Evolutionary conservation across 2,113 vertebrate genomes (phyloP).

Genomic region (Peromyscus polionotus): DNA sequence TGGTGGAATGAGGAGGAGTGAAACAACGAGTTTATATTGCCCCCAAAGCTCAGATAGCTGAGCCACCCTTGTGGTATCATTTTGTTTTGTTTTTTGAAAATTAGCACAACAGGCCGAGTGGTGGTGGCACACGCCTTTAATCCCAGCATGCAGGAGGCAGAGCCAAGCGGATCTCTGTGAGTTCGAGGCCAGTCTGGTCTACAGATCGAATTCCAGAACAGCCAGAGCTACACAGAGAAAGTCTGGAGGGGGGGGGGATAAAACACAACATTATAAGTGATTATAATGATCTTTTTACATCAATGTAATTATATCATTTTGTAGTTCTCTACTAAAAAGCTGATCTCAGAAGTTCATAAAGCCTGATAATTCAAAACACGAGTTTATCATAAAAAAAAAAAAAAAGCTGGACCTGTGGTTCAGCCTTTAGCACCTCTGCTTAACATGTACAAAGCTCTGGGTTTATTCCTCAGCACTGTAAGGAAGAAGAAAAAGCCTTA

Average conservation of each 20-base stretch:
- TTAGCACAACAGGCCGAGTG: background rate
- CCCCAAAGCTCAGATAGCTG: background rate
- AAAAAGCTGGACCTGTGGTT: background rate
- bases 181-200: background rate
- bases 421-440: background rate
- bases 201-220: background rate
- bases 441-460: background rate
- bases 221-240: background rate
- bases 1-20: background rate
- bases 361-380: conserved; percentile 31
- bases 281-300: background rate
- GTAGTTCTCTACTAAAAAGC: conserved; percentile 28
- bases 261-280: background rate
- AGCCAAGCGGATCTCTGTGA: background rate
- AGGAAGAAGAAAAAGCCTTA: background rate
- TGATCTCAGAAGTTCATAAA: conserved; percentile 51
- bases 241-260: no score
- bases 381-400: background rate
- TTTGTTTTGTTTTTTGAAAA: background rate
- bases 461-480: background rate
- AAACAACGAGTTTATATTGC: background rate
- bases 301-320: conserved; percentile 49
- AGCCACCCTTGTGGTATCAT: background rate
- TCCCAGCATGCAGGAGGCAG: background rate
- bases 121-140: background rate